Percentiles rank a stretch among this genome's conserved stretches.
Evolutionary conservation across 1,140 invertebrate genomes (phyloP).

Genomic region (Andrena cerasifolii): DNA sequence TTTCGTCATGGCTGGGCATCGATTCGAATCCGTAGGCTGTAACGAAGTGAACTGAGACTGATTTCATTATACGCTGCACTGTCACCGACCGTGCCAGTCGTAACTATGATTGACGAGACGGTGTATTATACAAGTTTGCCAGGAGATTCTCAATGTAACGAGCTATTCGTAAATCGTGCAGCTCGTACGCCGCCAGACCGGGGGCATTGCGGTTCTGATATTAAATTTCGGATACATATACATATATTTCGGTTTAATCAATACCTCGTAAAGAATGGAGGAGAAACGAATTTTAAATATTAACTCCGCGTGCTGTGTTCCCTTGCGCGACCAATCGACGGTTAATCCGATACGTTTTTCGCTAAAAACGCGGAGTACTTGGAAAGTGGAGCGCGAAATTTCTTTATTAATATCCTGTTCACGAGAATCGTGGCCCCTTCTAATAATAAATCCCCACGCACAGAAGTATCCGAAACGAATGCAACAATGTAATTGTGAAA

Average conservation of each 20-base stretch:
- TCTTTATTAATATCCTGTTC: too few species aligned
- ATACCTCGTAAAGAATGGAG: not conserved
- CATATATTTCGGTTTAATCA: not conserved
- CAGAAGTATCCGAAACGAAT: too few species aligned
- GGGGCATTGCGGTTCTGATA: too few species aligned
- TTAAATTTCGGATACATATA: not conserved
- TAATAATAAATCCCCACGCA: not conserved
- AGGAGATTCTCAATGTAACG: conserved; percentile 50
- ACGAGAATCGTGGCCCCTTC: too few species aligned
- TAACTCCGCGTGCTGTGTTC: not conserved
- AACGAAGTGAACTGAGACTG: conserved; percentile 39
- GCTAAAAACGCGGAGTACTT: not conserved
- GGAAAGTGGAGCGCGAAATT: not conserved
- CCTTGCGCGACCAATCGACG: too few species aligned
- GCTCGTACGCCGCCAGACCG: not conserved
- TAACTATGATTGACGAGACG: conserved; percentile 64
- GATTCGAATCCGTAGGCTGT: conserved; percentile 12
- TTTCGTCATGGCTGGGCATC: conserved; percentile 26
- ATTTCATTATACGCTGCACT: conserved; percentile 58
- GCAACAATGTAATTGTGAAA: too few species aligned
- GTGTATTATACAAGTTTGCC: conserved; percentile 56
- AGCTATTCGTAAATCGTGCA: conserved; percentile 44
- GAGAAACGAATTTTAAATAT: not conserved
- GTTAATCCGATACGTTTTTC: not conserved
- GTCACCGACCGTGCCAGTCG: conserved; percentile 42